Evolutionary conservation across 1,140 invertebrate species (phyloP).

Genomic region (Sarcophaga bullata): DNA sequence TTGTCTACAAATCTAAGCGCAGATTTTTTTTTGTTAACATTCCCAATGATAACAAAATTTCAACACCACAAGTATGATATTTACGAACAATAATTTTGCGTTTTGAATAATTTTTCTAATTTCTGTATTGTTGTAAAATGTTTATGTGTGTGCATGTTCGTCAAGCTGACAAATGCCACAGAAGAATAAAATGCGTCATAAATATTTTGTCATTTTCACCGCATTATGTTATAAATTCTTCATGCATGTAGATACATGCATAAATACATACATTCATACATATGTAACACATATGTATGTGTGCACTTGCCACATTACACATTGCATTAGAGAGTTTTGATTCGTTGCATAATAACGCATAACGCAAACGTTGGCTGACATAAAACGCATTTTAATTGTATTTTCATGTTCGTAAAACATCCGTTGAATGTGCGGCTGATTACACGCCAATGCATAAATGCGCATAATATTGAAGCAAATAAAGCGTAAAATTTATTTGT

Average conservation of each 20-base stretch:
- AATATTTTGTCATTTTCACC: background rate
- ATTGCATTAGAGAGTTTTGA: background rate
- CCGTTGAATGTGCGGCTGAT: background rate
- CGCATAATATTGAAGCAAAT: conserved; percentile 10
- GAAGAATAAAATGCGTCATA: background rate
- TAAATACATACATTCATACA: conserved; percentile 10
- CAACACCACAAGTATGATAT: too few species aligned
- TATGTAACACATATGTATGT: background rate
- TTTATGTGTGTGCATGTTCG: too few species aligned
- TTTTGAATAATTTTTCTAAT: too few species aligned
- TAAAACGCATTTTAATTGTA: conserved; percentile 8
- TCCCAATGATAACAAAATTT: too few species aligned
- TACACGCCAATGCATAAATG: conserved; percentile 2
- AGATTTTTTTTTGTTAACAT: too few species aligned
- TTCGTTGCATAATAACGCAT: background rate
- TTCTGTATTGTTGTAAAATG: too few species aligned
- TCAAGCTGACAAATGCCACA: too few species aligned
- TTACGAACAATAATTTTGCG: too few species aligned
- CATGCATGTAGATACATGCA: background rate
- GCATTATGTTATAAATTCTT: background rate
- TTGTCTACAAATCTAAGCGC: too few species aligned
- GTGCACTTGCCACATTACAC: background rate
- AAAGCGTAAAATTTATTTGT: conserved; percentile 25
- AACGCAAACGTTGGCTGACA: background rate
- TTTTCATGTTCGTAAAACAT: conserved; percentile 15